Base-by-base conservation (phyloP, 2,888 invertebrate species). In the Rhamnusium bicolor region DNA sequence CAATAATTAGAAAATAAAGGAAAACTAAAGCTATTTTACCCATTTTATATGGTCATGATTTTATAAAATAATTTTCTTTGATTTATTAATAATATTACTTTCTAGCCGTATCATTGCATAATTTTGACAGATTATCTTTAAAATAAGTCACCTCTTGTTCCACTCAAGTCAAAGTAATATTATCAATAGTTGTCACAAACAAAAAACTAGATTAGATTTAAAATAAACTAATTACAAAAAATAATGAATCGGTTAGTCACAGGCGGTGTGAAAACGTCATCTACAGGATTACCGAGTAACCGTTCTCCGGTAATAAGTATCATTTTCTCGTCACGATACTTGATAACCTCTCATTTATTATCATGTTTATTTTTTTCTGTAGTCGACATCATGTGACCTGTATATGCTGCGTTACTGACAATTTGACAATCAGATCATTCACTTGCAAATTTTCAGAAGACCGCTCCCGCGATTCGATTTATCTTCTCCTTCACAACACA, bases 381-480 rank as follows among this genome's bases (percentile, higher is more conserved):
- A 72, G 73, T 76, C 76, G 83, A 82, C 81, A 78, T 83, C 83
- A 79, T 83, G 79, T 84, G 80, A 77, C 79, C 75, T 68, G 76
- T 63, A 72, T 75, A 76, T 81, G 81, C 80, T 86, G 85, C 83
- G 79, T 84, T 84, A 84, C 84, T 84, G 84, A 84, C 83, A 84
- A 85, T 85, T 79, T 80, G 76, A 78, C 78, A 71, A 76, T 85
- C 84, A 85, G 85, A 85, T 85, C 83, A 80, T 81, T 84, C 85
- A 85, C 86, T 85, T 85, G 84, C 84, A 82, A 85, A 85, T 85
- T 85, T 85, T 85, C 85, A 81, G 79, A 79, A 80, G 80, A 84
- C 86, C 86, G 86, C 86, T 87, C 86, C 86, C 86, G 86, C 86
- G 86, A 86, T 85, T 82, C 82, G 80, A 76, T 78, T 79, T 79